phyloP scores from a whole-genome alignment of 2,113 vertebrate species.

The Oriolus oriolus region DNA sequence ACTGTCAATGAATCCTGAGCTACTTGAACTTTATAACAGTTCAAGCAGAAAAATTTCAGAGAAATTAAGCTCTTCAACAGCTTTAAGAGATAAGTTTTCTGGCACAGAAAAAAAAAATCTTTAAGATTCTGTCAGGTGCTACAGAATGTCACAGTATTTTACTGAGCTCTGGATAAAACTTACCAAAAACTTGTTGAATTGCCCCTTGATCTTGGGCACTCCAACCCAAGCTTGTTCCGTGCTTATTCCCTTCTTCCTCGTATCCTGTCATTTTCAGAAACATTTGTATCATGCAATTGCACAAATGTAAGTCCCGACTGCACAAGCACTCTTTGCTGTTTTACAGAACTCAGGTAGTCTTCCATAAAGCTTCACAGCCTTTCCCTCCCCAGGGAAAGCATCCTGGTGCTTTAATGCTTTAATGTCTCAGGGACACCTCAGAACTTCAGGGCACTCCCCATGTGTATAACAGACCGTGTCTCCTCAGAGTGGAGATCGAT shows the following conservation, averaged over 20 bases:
- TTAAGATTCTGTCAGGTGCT: neutral
- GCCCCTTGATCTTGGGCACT: neutral
- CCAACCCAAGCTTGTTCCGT: neutral
- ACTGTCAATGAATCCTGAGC: neutral
- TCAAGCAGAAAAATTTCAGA: neutral
- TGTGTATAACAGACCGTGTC: slow-evolving; percentile 10
- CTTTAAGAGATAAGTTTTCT: neutral
- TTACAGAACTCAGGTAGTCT: slow-evolving; percentile 44
- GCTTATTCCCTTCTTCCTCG: neutral
- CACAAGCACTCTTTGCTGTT: neutral
- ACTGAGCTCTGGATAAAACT: neutral
- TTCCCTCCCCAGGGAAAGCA: neutral
- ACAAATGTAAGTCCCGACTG: neutral
- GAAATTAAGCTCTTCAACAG: neutral
- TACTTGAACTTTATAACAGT: neutral
- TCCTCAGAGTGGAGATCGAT: slow-evolving; percentile 9
- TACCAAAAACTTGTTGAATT: neutral
- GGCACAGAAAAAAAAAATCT: neutral
- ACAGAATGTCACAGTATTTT: neutral
- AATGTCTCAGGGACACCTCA: slow-evolving; percentile 56
- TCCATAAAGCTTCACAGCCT: neutral
- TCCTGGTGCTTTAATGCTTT: slow-evolving; percentile 34
- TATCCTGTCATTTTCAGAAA: neutral
- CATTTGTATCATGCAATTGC: neutral
- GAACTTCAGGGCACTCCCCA: neutral